Base-by-base conservation (phyloP, 2,888 invertebrate species). In the Portevinia maculata region DNA sequence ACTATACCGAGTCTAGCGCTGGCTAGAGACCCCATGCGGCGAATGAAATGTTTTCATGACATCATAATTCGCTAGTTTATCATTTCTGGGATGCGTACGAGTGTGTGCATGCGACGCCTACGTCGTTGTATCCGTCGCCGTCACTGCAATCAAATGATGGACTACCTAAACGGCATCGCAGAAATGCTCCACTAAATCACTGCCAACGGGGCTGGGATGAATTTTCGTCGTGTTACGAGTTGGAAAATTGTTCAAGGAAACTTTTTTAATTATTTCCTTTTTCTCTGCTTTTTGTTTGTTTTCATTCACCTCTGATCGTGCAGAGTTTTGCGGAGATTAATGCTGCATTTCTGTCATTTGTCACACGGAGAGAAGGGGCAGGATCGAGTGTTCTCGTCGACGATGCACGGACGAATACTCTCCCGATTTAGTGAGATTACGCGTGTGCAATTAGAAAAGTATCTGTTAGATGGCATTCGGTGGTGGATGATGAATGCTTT, bases 31-130 rank as follows among this genome's bases (percentile, higher is more conserved):
- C 83, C 60, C 83, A 83, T 83, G 83, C 37, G 65, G 83, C 19
- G 78, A 78, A 67, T 71, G 71, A 83, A 83, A 83, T 83, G 78
- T 85, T 85, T 85, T 79, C 84, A 89, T 88, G 88, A 88, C 89
- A 88, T 89, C 88, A 88, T 88, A 88, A 88, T 88, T 88, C 88
- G 89, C 88, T 89, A 89, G 89, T 88, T 89, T 89, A 88, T 88
- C 88, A 88, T 88, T 76, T 75, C 46, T 71, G 70, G 52, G 76
- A 81, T 76, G 81, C 57, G 64, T 75, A 79, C 50, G 50, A 52
- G 30, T 57, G 34, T 32, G 41, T 64, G 64, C 76, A 81, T 65
- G 50, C 59, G 76, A 81, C 81, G 76, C 81, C 73, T 52, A 52
- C 69, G 79, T 65, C 57, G 60, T 15, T 75, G 62, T 67, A 64